Percentiles rank a stretch among this genome's conserved stretches.
Conservation (phyloP, 2,888 invertebrate species). For the Dusona sp. region DNA sequence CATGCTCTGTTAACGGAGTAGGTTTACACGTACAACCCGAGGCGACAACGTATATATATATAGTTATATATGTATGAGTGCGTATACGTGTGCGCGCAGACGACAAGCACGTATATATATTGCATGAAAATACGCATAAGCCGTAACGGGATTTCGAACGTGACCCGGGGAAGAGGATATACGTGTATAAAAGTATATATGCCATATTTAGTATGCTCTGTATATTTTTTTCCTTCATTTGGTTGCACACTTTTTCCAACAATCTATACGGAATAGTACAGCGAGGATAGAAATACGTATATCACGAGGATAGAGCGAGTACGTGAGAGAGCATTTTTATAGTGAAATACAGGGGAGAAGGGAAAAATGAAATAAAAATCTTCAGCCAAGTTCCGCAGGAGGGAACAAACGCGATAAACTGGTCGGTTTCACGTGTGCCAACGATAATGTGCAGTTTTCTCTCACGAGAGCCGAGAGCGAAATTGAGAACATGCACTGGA, state of each 20-base stretch:
- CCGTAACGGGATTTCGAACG: conserved; percentile 63
- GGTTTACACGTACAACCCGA: conserved; percentile 12
- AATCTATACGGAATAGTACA: conserved; percentile 29
- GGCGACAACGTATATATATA: conserved; percentile 1
- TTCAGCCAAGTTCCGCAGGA: background rate
- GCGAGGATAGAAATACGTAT: conserved; percentile 27
- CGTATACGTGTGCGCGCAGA: background rate
- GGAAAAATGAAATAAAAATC: conserved; percentile 34
- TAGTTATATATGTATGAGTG: background rate
- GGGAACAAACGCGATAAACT: conserved; percentile 23
- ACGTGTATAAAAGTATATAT: conserved; percentile 7
- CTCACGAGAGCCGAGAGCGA: conserved; percentile 21
- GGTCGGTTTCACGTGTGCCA: conserved; percentile 9
- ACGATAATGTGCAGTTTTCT: conserved; percentile 30
- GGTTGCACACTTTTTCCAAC: conserved; percentile 37
- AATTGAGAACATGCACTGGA: conserved; percentile 28
- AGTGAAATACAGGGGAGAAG: background rate
- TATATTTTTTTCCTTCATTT: conserved; percentile 36
- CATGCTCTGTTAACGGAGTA: conserved; percentile 30
- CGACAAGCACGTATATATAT: conserved; percentile 18
- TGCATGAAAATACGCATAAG: conserved; percentile 53
- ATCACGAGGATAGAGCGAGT: conserved; percentile 12
- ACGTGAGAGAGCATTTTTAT: conserved; percentile 19
- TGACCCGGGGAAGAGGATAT: conserved; percentile 49
- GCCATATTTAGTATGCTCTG: background rate